Base-by-base conservation (phyloP, 2,888 invertebrate species). In the Agonopterix alstromeriana region DNA sequence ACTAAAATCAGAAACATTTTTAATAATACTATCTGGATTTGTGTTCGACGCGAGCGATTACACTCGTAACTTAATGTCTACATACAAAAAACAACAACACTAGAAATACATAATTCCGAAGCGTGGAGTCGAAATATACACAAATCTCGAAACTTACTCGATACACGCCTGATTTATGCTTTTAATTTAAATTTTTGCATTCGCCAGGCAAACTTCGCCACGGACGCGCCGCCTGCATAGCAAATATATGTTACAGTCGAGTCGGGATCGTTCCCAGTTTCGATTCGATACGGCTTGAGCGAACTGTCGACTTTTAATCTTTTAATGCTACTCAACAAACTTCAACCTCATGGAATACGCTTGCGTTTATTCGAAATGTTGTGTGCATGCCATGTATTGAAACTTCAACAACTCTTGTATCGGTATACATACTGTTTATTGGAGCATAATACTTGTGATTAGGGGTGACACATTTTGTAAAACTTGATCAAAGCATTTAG, bases 111-210 rank as follows among this genome's bases (percentile, higher is more conserved):
- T 67, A 62, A 69, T 70, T 64, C 68, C 55, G 66, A 67, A 71
- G 71, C 72, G 69, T 70, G 71, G 73, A 80, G 74, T 80, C 73
- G 77, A 78, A 85, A 83, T 80, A 79, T 73, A 82, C 77, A 79
- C 82, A 80, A 78, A 82, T 83, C 82, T 77, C 80, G 73, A 81
- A 84, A 88, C 75, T 87, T 84, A 80, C 83, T 85, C 88, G 85
- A 88, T 86, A 87, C 79, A 78, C 77, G 81, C 63, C 85, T 89
- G 89, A 89, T 89, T 89, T 89, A 89, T 89, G 89, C 78, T 89
- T 89, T 89, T 89, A 89, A 89, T 89, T 89, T 89, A 89, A 89
- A 89, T 89, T 89, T 89, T 88, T 88, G 87, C 89, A 89, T 88
- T 87, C 87, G 79, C 81, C 73, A 61, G 79, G 79, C 85, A 76